These are phyloP conservation scores for Apostichopus leukothele DNA, from an alignment of 53 echinoderm and acorn worm genomes.

Conservation along the genomic window DNA sequence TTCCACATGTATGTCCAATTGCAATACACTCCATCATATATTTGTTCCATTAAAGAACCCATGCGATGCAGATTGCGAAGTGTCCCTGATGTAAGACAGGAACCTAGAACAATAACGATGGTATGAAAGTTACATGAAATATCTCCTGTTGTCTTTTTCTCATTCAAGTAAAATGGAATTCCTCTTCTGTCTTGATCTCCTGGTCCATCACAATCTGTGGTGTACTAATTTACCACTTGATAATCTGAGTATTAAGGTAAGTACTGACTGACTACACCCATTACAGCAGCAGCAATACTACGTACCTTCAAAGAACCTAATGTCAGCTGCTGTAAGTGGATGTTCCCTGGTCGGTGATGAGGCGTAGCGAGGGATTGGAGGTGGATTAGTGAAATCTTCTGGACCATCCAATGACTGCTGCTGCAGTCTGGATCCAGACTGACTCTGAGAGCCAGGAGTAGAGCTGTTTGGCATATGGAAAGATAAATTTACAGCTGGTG, in stretches of 20 bases:
- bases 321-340: conserved; percentile 55
- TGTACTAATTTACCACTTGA: no score
- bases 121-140: no score
- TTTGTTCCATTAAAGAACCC: no score
- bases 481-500: conserved; percentile 52
- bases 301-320: conserved; percentile 62
- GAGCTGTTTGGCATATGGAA: conserved; percentile 43
- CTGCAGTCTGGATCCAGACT: background rate
- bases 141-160: no score
- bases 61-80: no score
- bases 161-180: no score
- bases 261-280: background rate
- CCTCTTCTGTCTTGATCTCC: no score
- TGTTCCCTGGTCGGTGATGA: conserved; percentile 39
- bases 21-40: no score
- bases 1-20: no score
- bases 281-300: conserved; percentile 3
- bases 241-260: background rate
- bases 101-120: no score
- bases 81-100: no score
- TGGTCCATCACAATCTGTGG: no score
- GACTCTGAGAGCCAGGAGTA: background rate
- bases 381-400: background rate
- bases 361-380: background rate
- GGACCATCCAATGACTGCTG: background rate